phyloP scores from a whole-genome alignment of 2,888 invertebrate genomes.

The Hetaerina titia region DNA sequence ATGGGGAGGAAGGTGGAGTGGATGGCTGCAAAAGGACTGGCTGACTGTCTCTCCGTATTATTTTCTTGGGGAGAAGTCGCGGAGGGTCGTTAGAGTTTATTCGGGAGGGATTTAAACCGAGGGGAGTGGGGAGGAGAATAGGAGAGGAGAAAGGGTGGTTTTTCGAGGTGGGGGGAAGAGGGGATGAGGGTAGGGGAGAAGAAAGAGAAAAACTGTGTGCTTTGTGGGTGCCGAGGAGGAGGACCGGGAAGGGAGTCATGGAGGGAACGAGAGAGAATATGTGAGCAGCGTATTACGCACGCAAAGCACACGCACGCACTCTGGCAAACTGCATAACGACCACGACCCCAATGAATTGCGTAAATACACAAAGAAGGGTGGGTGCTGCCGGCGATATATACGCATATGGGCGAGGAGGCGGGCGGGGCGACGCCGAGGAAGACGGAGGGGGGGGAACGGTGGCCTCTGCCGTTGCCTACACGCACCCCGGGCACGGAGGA shows the following conservation, averaged over 20 bases:
- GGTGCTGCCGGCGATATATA: not conserved
- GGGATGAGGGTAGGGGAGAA: not conserved
- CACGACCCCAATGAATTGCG: not conserved
- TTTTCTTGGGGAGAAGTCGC: not conserved
- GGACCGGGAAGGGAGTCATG: not conserved
- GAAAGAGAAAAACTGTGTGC: conserved; percentile 41
- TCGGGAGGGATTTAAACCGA: not conserved
- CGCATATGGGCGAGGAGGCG: not conserved
- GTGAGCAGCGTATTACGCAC: not conserved
- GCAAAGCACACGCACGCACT: not conserved
- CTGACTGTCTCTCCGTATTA: not conserved
- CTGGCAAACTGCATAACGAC: conserved; percentile 14
- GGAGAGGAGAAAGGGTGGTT: not conserved
- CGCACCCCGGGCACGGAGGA: not conserved
- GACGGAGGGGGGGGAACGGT: not conserved
- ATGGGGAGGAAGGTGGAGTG: not conserved
- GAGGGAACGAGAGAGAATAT: not conserved
- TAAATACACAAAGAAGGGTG: not conserved
- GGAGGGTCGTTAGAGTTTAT: not conserved
- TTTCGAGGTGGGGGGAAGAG: not conserved
- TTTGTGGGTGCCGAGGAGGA: not conserved
- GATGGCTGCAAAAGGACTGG: not conserved
- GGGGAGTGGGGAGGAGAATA: not conserved
- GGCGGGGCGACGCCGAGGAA: not conserved
- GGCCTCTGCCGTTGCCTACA: not conserved